A percentile compares a stretch with the other conserved stretches of the same genome.
These are phyloP conservation scores for Euura saliciscinereae DNA, from an alignment of 1,140 invertebrate genomes.

Conservation along the genomic window DNA sequence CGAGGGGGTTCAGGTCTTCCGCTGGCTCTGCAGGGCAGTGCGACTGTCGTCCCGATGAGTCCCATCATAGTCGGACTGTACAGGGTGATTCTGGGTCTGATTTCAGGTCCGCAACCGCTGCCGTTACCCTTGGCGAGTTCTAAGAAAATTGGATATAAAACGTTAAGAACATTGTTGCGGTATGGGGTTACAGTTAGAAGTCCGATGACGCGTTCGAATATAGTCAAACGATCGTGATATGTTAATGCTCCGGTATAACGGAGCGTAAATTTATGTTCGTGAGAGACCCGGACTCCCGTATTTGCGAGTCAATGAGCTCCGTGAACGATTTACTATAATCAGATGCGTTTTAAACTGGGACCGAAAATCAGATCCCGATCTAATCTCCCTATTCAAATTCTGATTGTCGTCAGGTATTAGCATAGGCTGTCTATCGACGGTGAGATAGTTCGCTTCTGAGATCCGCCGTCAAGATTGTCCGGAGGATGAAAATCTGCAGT, in stretches of 20 bases:
- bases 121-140: constrained; percentile 12
- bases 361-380: background rate
- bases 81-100: constrained; percentile 31
- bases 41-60: constrained; percentile 65
- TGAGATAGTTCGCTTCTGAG: too few relatives aligned
- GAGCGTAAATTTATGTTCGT: background rate
- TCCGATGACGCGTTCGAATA: too few relatives aligned
- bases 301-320: background rate
- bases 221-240: too few relatives aligned
- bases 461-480: too few relatives aligned
- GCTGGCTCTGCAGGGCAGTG: constrained; percentile 73
- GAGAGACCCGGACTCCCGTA: background rate
- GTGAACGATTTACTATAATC: background rate
- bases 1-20: constrained; percentile 67
- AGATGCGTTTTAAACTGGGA: background rate
- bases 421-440: too few relatives aligned
- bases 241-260: background rate
- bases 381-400: background rate
- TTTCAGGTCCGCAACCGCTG: constrained; percentile 14
- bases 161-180: too few relatives aligned
- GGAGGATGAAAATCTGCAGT: too few relatives aligned
- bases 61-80: constrained; percentile 46
- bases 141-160: background rate
- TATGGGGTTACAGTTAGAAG: too few relatives aligned
- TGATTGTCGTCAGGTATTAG: too few relatives aligned